Base-by-base conservation (phyloP, 2,888 invertebrate genomes). In the Carcina quercana region DNA sequence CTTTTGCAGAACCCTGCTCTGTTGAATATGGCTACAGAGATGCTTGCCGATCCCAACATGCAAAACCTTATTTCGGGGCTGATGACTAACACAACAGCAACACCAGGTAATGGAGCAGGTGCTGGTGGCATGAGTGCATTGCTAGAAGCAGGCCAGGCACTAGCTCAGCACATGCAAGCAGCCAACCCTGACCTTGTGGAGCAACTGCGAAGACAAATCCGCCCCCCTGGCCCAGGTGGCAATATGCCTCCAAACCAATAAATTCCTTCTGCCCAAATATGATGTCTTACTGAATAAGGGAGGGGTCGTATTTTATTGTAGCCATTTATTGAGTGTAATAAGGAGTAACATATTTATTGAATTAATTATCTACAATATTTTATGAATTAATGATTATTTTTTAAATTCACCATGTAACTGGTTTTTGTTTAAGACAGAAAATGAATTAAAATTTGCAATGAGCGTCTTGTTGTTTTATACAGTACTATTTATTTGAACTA, bases 11-110 rank as follows among this genome's bases (percentile, higher is more conserved):
- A 95, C 68, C 95, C 95, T 3, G 89, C 90, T 10, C 82, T 97
- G 40, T 87, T 95, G 66, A 91, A 89, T 51, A 93, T 95, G 91
- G 94, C 95, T 3, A 88, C 91, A 4, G 91, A 92, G 59, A 90
- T 96, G 89, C 86, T 95, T 48, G 85, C 88, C n/a, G 92, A 95
- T 73, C 95, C 95, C 8, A 88, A 88, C 45, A 92, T 96, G 87
- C 91, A 92, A 59, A 90, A 90, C 58, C 86, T 94, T 66, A 87
- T 91, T 74, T 86, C 87, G 10, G 87, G 86, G 26, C 64, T 90
- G 27, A 86, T 90, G 83, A 68, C 43, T 32, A 63, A 59, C 15
- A 49, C 59, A 5, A 48, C 58, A 3, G 50, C 57, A 1, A 39
- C 54, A 2, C 45, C 44, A 0, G 47, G 53, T 2, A 48, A 38